phyloP scores from a whole-genome alignment of 2,113 vertebrate genomes.

The Clarias macrocephalus region DNA sequence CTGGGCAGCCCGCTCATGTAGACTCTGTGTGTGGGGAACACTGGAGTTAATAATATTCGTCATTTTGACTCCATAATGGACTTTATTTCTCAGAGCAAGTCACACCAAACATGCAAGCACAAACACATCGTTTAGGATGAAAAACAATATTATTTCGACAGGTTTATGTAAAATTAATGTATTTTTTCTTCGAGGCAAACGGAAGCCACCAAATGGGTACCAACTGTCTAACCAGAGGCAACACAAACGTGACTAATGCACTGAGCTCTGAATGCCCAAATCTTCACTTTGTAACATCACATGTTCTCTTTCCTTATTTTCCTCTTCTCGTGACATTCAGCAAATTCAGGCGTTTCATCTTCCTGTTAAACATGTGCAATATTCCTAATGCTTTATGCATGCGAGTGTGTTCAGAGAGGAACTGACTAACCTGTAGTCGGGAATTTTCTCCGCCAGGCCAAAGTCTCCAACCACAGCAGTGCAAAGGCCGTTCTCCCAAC shows the following conservation, averaged over 20 bases:
- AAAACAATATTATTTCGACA: not conserved
- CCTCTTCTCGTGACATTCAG: not conserved
- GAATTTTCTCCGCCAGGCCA: slow-evolving; percentile 94
- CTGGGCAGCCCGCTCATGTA: no score
- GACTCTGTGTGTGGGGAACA: no score
- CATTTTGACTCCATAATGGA: not conserved
- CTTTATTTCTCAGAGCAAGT: not conserved
- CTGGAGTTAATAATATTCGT: not conserved
- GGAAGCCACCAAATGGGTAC: not conserved
- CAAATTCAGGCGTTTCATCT: not conserved
- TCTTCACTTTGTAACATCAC: not conserved
- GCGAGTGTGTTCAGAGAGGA: not conserved
- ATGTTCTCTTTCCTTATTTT: not conserved
- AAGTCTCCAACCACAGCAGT: slow-evolving; percentile 93
- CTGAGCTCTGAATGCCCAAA: not conserved
- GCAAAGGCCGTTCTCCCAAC: slow-evolving; percentile 78
- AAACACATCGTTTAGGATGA: not conserved
- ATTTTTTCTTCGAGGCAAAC: not conserved
- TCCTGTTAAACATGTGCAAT: not conserved
- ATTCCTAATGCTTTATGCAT: no score
- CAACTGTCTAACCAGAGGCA: not conserved
- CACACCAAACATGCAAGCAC: not conserved
- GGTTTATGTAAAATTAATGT: not conserved
- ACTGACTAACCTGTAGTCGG: slow-evolving; percentile 82
- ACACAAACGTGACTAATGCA: not conserved